Base-by-base conservation (phyloP, 2,797 vertebrate genomes). In the Sciurus vulgaris region DNA sequence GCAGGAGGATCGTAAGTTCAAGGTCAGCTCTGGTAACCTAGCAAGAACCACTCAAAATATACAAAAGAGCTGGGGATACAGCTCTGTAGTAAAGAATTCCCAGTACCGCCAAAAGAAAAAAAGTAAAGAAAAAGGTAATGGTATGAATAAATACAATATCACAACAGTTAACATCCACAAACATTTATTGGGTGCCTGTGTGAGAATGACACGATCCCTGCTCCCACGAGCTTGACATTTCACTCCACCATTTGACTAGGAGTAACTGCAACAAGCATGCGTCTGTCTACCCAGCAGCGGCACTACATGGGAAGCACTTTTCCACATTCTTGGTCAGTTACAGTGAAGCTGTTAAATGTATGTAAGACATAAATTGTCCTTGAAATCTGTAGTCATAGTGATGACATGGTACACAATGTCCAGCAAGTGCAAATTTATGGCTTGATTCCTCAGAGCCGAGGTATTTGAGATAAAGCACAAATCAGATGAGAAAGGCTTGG, bases 111-210 rank as follows among this genome's bases (percentile, higher is more conserved):
- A 59, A 59, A 56, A 56, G 20, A 20, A 56, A 18, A 56, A 20
- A 56, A 5, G 20, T 1, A 56, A 84, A 5, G 20, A 20, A 56
- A 84, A 38, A 26, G 65, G 24, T 10, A 22, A 24, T 26, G 0
- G 49, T 6, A 35, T 11, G 74, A 95, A 93, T 81, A 92, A 78
- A 93, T 18, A 87, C 77, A 33, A 67, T 28, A 35, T n/a, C 90
- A 69, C 13, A 4, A 28, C 28, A 59, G 56, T 47, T 91, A 26
- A 14, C 24, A 59, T 65, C 59, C 96, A 95, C 78, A 77, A 54
- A 18, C 72, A 35, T 97, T 98, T 98, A 98, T 96, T 98, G 85
- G 88, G 51, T 78, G 81, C 56, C 0, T 73, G 11, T 51, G 44
- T 86, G 89, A 67, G 56, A 88, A 18, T 8, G 77, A 72, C 15